phyloP scores from a whole-genome alignment of 2,113 vertebrate species.

The Oostethus manadensis region DNA sequence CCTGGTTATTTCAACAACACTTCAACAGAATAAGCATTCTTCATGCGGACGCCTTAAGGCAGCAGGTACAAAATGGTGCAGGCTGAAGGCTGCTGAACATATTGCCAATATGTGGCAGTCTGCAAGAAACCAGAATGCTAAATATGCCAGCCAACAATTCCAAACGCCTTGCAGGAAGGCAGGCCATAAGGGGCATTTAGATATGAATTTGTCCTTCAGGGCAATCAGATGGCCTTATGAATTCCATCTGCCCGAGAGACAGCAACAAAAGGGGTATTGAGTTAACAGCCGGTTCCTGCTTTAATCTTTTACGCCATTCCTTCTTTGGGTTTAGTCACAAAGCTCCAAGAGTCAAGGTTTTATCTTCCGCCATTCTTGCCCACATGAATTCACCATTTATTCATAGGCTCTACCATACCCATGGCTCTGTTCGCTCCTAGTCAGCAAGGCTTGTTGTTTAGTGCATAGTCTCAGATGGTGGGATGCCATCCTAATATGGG shows the following conservation, averaged over 20 bases:
- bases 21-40: too few relatives aligned
- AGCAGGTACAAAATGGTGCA: slow-evolving; percentile 18
- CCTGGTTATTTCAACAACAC: too few relatives aligned
- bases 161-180: slow-evolving; percentile 43
- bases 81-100: slow-evolving; percentile 18
- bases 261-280: slow-evolving; percentile 32
- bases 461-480: too few relatives aligned
- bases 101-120: slow-evolving; percentile 18
- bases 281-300: slow-evolving; percentile 19
- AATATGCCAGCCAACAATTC: slow-evolving; percentile 29
- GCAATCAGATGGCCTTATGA: slow-evolving; percentile 36
- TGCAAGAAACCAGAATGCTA: slow-evolving; percentile 25
- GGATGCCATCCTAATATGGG: too few relatives aligned
- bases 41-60: background rate
- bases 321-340: background rate
- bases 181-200: slow-evolving; percentile 25
- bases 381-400: too few relatives aligned
- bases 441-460: too few relatives aligned
- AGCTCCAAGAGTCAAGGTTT: background rate
- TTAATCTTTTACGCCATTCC: background rate
- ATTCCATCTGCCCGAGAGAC: slow-evolving; percentile 30
- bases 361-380: background rate
- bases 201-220: slow-evolving; percentile 40
- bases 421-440: too few relatives aligned
- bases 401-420: too few relatives aligned